These are phyloP conservation scores for Buteo buteo DNA, from an alignment of 2,113 vertebrate genomes.

Conservation along the genomic window DNA sequence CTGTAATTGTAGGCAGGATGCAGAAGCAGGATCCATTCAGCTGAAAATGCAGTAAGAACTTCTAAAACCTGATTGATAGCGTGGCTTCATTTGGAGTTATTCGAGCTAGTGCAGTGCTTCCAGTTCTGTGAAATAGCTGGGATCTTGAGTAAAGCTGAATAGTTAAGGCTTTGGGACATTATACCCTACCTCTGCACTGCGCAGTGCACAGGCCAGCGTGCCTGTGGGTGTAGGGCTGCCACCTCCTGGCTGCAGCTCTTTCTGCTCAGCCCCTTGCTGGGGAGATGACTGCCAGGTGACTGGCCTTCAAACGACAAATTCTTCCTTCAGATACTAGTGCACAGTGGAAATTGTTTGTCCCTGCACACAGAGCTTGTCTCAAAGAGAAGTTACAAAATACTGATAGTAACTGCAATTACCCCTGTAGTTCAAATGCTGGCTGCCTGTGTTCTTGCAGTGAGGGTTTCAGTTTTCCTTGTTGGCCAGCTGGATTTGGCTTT, in stretches of 20 bases:
- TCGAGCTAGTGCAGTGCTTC: neutral
- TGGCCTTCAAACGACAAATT: neutral
- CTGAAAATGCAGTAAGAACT: neutral
- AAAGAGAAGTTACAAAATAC: neutral
- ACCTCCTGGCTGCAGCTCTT: neutral
- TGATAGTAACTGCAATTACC: neutral
- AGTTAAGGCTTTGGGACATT: neutral
- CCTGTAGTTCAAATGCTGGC: neutral
- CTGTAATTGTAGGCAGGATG: accelerated
- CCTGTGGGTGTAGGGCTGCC: neutral
- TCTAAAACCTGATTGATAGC: neutral
- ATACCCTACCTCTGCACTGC: accelerated
- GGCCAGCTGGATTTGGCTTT: neutral
- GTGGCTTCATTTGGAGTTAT: neutral
- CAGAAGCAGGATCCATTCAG: neutral
- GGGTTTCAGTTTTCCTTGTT: neutral
- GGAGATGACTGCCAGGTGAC: neutral
- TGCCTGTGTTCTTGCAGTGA: no score
- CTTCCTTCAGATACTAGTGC: neutral
- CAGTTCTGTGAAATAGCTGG: neutral
- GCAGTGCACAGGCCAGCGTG: accelerated
- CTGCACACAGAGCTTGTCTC: neutral
- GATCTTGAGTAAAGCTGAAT: neutral
- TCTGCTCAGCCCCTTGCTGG: neutral
- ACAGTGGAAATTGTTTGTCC: neutral